Conservation (phyloP, 2,888 invertebrate genomes). For the Epinotia nisella region DNA sequence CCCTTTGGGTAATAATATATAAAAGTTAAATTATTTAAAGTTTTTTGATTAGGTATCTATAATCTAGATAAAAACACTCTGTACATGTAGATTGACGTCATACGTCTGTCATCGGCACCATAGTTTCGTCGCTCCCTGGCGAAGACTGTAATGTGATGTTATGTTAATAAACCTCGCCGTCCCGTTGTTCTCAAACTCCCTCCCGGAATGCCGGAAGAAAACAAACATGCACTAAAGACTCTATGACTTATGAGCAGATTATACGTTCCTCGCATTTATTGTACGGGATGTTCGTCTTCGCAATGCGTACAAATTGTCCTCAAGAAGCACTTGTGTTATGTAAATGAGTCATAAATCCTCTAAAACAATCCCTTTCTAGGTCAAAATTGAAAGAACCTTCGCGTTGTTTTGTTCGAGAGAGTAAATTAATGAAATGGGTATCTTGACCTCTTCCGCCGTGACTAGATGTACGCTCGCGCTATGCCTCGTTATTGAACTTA, state of each 20-base stretch:
- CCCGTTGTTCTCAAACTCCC: slow-evolving; percentile 14
- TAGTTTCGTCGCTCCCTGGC: no score
- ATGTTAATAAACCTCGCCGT: slow-evolving; percentile 9
- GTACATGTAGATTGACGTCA: no score
- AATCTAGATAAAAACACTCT: no score
- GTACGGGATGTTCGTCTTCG: slow-evolving; percentile 65
- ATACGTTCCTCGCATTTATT: slow-evolving; percentile 64
- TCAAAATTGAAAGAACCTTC: slow-evolving; percentile 55
- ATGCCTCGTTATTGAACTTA: slow-evolving; percentile 40
- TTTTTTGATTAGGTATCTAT: no score
- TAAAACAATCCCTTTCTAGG: slow-evolving; percentile 59
- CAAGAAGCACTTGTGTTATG: slow-evolving; percentile 67
- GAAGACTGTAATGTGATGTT: slow-evolving; percentile 9
- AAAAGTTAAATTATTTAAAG: no score
- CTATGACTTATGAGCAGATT: slow-evolving; percentile 69
- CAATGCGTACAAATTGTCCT: slow-evolving; percentile 69
- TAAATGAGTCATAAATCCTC: slow-evolving; percentile 59
- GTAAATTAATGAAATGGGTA: slow-evolving; percentile 54
- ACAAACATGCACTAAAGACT: slow-evolving; percentile 53
- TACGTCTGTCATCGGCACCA: no score
- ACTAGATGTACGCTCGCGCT: slow-evolving; percentile 37
- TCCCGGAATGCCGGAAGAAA: slow-evolving; percentile 52
- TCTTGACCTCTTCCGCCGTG: slow-evolving; percentile 50
- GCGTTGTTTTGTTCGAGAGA: slow-evolving; percentile 50
- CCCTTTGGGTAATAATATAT: no score